These are phyloP conservation scores for Indicator maculatus DNA, from an alignment of 2,113 vertebrate genomes.

Conservation along the genomic window DNA sequence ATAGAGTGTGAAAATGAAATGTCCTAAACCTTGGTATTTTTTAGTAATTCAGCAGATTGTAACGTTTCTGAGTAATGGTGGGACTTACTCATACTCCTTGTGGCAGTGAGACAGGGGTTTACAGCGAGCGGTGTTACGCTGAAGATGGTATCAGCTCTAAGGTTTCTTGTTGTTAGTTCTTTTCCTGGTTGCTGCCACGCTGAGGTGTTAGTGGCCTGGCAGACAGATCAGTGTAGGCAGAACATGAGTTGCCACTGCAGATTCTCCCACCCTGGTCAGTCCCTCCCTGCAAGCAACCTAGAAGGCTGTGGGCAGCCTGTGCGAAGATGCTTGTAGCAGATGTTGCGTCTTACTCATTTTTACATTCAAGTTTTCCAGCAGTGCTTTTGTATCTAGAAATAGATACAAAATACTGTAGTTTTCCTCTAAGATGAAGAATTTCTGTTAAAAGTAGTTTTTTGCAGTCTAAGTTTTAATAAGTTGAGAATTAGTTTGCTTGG, in stretches of 20 bases:
- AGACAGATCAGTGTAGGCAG: not conserved
- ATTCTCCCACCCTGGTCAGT: not conserved
- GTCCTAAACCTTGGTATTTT: not conserved
- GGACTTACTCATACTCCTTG: fast-evolving
- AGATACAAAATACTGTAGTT: not conserved
- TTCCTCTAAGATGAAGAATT: not conserved
- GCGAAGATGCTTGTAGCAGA: not conserved
- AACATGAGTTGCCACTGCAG: fast-evolving
- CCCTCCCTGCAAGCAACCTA: not conserved
- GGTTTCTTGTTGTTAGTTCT: not conserved
- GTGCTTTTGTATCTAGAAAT: fast-evolving
- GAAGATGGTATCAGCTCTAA: not conserved
- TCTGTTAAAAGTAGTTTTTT: not conserved
- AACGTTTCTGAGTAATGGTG: not conserved
- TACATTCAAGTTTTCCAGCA: not conserved
- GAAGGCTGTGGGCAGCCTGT: not conserved
- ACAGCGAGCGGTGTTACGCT: fast-evolving
- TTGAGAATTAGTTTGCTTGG: not conserved
- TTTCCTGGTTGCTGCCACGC: not conserved
- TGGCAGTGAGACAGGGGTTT: not conserved
- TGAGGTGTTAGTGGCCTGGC: not conserved
- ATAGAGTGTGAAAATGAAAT: not conserved
- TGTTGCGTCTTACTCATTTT: not conserved
- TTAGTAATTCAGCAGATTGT: no score
- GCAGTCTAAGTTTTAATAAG: not conserved